A percentile compares a stretch with the other conserved stretches of the same genome.
Conservation (phyloP, 2,113 vertebrate genomes). For the Alethe diademata region DNA sequence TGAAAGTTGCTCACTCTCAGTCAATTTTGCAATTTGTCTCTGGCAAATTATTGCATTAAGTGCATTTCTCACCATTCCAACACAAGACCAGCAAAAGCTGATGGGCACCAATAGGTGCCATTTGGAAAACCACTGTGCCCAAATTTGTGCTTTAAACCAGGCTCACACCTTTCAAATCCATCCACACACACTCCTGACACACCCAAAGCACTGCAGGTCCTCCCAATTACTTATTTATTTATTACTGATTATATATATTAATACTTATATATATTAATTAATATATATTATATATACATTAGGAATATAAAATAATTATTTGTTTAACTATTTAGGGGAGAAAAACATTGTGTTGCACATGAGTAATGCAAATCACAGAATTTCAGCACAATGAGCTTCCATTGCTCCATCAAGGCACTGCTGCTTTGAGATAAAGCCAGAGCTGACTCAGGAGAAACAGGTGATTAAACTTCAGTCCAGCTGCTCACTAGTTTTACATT, state of each 20-base stretch:
- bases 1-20: neutral
- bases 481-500: neutral
- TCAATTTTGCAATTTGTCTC: neutral
- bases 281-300: no score
- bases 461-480: neutral
- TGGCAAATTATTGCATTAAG: neutral
- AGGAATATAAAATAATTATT: neutral
- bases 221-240: no score
- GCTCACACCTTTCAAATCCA: neutral
- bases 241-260: no score
- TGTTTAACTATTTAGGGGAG: neutral
- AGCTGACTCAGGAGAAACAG: neutral
- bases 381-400: neutral
- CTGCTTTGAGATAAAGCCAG: neutral
- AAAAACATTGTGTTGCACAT: neutral
- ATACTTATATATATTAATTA: no score
- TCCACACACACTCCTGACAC: neutral
- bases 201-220: neutral
- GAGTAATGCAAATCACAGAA: neutral
- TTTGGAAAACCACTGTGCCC: neutral
- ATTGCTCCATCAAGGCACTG: fast-evolving
- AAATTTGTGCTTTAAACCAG: neutral
- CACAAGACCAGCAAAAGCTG: neutral
- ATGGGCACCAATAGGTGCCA: fast-evolving
- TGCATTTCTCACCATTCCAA: neutral